Conservation (phyloP, 1,140 invertebrate genomes). For the Zaprionus tsacasi region DNA sequence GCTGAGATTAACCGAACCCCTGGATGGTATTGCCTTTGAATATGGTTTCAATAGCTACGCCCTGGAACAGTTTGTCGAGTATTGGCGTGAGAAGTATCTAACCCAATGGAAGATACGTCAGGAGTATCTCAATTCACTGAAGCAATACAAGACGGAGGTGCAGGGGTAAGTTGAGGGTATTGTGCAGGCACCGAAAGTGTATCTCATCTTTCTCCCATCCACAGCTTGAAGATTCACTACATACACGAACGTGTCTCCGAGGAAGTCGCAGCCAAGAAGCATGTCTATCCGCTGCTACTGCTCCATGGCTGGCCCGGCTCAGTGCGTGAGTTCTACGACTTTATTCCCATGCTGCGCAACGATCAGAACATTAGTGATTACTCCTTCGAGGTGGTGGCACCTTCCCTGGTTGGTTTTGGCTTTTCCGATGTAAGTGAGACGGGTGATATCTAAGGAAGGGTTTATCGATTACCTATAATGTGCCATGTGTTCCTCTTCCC, state of each 20-base stretch:
- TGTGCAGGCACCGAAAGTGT: background rate
- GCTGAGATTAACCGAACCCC: conserved; percentile 85
- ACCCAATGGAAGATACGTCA: conserved; percentile 88
- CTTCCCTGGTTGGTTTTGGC: conserved; percentile 93
- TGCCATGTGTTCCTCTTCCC: conserved; percentile 1
- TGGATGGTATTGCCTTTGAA: conserved; percentile 89
- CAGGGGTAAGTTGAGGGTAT: conserved; percentile 84
- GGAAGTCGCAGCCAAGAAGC: conserved; percentile 80
- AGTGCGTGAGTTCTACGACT: conserved; percentile 93
- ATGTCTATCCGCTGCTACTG: conserved; percentile 89
- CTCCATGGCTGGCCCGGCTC: conserved; percentile 97
- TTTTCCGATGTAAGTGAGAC: conserved; percentile 88
- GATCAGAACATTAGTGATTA: conserved; percentile 86
- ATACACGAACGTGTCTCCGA: conserved; percentile 87
- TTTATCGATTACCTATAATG: conserved; percentile 11
- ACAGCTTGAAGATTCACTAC: conserved; percentile 90
- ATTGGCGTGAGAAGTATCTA: conserved; percentile 91
- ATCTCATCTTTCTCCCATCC: background rate
- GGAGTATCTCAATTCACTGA: conserved; percentile 88
- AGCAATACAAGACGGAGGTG: conserved; percentile 90
- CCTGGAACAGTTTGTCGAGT: conserved; percentile 87
- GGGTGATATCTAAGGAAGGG: background rate
- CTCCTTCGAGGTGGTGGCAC: conserved; percentile 91
- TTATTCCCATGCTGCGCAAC: conserved; percentile 89
- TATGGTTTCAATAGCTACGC: conserved; percentile 91